Evolutionary conservation across 2,113 vertebrate genomes (phyloP), one percentile per base, ranked within the genome.

Genomic region (Corapipo altera): DNA sequence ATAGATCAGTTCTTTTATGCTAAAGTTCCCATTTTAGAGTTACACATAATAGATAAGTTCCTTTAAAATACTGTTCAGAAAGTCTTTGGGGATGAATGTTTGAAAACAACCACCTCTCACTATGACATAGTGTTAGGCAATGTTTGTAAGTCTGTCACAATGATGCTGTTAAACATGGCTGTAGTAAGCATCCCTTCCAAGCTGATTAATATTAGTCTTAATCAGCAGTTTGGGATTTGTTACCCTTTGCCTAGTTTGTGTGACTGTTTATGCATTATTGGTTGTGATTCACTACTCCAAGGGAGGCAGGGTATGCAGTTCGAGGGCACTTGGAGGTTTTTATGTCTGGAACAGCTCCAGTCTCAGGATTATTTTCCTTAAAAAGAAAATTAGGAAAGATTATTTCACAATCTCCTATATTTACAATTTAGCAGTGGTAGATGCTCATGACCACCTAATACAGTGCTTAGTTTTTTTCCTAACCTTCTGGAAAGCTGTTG

Each of bases 221-320:
- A 96, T 92, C 48, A 95, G 52, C 80, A 69, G 46, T 74, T 87
- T 46, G 54, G 70, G 86, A 55, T 94, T 71, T 91, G 64, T 96
- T 91, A 91, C 84, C 52, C n/a, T 81, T 85, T 73, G 61, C 76
- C 61, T 69, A 18, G 35, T 92, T 89, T 62, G 55, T 86, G 67
- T 89, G 73, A 58, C 22, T 73, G 3, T 23, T 73, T 74, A 8
- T 43, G 67, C 9, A 2, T 51, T 94, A 2, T 51, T 94, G 69
- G 66, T 49, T 1, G 0, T 75, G 77, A 73, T 72, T 87, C 81
- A 72, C 35, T 62, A 6, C 76, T 75, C 39, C 8, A 28, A 41
- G 58, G 70, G 46, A 89, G 70, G 71, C 43, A 18, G 61, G 52
- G n/a, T 69, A 6, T 72, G 37, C 41, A 75, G 70, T 72, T 91